Percentiles rank a stretch among this genome's conserved stretches.
Conservation (phyloP, 2,797 vertebrate species). For the Thripadectes ignobilis region DNA sequence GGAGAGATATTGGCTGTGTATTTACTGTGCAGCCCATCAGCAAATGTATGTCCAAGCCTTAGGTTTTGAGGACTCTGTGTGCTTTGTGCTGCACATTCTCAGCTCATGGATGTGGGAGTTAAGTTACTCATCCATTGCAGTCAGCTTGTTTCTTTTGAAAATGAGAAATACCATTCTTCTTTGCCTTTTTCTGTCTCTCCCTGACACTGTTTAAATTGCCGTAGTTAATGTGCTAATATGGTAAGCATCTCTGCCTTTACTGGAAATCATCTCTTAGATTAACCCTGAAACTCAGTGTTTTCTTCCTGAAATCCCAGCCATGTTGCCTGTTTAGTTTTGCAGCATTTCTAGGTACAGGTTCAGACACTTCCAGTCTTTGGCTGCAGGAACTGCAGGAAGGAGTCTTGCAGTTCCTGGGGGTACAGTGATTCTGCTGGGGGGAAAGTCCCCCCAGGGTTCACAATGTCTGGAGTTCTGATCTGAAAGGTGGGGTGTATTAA, state of each 20-base stretch:
- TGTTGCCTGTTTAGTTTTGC: not conserved
- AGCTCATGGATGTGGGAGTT: not conserved
- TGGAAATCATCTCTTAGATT: not conserved
- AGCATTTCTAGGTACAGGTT: not conserved
- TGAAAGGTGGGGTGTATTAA: not conserved
- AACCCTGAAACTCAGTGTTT: not conserved
- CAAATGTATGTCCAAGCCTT: slow-evolving; percentile 1
- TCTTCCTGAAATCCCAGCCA: not conserved
- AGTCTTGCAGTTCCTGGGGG: not conserved
- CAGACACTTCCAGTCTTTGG: not conserved
- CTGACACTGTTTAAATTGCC: not conserved
- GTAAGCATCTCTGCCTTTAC: not conserved
- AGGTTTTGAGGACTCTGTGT: not conserved
- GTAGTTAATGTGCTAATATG: not conserved
- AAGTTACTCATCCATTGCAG: slow-evolving; percentile 6
- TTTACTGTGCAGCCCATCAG: not conserved
- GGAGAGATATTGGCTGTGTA: not conserved
- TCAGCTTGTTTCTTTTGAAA: not conserved
- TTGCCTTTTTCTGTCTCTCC: not conserved
- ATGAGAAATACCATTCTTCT: not conserved
- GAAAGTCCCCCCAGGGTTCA: not conserved
- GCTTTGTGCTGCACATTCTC: not conserved
- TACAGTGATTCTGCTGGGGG: not conserved
- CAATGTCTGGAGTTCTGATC: not conserved
- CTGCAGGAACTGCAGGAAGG: not conserved